Conservation (phyloP, 2,888 invertebrate species). For the Cistogaster globosa region DNA sequence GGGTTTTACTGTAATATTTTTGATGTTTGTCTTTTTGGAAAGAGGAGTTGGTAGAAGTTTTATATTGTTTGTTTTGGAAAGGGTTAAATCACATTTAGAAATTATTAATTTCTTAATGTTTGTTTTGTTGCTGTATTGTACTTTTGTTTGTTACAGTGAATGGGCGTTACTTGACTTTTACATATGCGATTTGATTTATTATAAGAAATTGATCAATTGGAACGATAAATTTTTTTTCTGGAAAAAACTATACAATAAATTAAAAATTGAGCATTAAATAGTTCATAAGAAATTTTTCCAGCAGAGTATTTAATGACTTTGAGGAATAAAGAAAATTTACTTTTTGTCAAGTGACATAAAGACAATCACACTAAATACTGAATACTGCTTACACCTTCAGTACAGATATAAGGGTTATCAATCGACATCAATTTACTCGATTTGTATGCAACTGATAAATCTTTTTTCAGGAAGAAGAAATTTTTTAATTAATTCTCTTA, state of each 20-base stretch:
- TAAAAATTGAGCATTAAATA: too few species aligned
- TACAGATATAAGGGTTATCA: too few species aligned
- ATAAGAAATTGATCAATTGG: conserved; percentile 65
- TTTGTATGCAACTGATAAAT: too few species aligned
- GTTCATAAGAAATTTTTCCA: too few species aligned
- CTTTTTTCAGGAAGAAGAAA: too few species aligned
- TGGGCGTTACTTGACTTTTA: conserved; percentile 59
- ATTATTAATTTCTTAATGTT: conserved; percentile 64
- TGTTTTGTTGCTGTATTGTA: conserved; percentile 39
- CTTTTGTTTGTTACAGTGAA: conserved; percentile 55
- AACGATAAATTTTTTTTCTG: conserved; percentile 24
- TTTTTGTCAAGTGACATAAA: too few species aligned
- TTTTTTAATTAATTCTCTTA: too few species aligned
- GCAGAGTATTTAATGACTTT: too few species aligned
- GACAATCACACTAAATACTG: too few species aligned
- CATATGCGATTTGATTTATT: conserved; percentile 65
- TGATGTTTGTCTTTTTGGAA: conserved; percentile 25
- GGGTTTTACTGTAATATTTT: conserved; percentile 42
- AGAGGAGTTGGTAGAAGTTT: not conserved
- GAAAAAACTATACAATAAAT: not conserved
- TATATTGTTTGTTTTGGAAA: conserved; percentile 40
- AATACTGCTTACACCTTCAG: too few species aligned
- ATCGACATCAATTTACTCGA: too few species aligned
- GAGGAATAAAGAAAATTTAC: too few species aligned
- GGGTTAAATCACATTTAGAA: conserved; percentile 58